A percentile compares a stretch with the other conserved stretches of the same genome.
Evolutionary conservation across 2,888 invertebrate genomes (phyloP).

Genomic region (Zygothrica quintamaculata): DNA sequence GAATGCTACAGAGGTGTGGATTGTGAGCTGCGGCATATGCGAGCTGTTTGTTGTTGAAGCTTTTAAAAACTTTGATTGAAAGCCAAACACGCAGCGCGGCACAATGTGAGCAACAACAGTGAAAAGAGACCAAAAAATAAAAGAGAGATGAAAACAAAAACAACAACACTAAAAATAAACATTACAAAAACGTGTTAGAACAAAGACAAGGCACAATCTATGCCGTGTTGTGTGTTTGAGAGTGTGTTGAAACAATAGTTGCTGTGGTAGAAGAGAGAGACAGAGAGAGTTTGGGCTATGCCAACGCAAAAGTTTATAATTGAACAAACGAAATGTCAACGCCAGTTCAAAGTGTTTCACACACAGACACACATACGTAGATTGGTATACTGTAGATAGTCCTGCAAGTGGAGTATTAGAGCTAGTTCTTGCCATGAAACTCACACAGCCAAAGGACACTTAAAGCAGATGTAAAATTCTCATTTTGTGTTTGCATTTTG

Average conservation of each 20-base stretch:
- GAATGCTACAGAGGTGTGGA: not conserved
- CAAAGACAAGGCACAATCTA: constrained; percentile 48
- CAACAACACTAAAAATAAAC: constrained; percentile 25
- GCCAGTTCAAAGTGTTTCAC: constrained; percentile 65
- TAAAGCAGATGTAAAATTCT: constrained; percentile 43
- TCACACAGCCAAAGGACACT: constrained; percentile 4
- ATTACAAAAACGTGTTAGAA: constrained; percentile 63
- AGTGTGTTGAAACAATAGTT: too few species aligned
- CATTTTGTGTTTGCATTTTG: constrained; percentile 58
- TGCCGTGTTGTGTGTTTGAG: too few species aligned
- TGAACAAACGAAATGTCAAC: constrained; percentile 79
- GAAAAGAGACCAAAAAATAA: constrained; percentile 52
- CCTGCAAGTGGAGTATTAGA: constrained; percentile 13
- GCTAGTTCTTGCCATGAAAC: constrained; percentile 6
- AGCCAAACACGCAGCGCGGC: constrained; percentile 64
- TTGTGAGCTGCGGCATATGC: constrained; percentile 63
- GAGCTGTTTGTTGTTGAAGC: constrained; percentile 66
- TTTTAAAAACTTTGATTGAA: constrained; percentile 78
- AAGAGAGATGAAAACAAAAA: not conserved
- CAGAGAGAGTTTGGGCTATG: constrained; percentile 15
- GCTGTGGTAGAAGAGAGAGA: not conserved
- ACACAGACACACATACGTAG: constrained; percentile 49
- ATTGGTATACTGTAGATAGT: constrained; percentile 7
- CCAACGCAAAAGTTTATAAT: constrained; percentile 75
- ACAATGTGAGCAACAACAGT: constrained; percentile 51